phyloP scores from a whole-genome alignment of 2,888 invertebrate genomes.

The Calliopum simillimum region DNA sequence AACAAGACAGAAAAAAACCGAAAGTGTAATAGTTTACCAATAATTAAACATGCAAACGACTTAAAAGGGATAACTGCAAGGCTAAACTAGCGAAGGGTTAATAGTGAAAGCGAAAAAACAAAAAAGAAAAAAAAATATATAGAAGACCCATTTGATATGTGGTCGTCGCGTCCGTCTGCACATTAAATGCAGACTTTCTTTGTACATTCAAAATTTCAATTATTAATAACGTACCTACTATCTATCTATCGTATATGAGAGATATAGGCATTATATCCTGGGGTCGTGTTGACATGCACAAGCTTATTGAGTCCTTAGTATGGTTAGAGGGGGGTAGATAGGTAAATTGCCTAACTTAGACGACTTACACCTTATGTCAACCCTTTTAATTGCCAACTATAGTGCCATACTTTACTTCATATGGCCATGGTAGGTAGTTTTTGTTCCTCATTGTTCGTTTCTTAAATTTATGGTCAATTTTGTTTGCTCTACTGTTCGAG shows the following conservation, averaged over 20 bases:
- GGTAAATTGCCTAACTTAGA: slow-evolving; percentile 1
- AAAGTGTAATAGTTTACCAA: slow-evolving; percentile 43
- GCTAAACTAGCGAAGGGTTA: neutral
- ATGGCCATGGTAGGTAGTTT: no score
- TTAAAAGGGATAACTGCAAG: slow-evolving; percentile 38
- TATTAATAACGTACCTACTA: slow-evolving; percentile 22
- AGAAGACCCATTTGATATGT: slow-evolving; percentile 13
- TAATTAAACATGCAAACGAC: slow-evolving; percentile 55
- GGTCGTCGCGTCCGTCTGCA: slow-evolving; percentile 1
- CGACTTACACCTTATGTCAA: slow-evolving; percentile 45
- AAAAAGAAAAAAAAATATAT: neutral
- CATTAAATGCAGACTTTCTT: slow-evolving; percentile 26
- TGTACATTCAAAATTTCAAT: slow-evolving; percentile 23
- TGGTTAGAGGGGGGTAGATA: neutral
- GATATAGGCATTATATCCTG: slow-evolving; percentile 37
- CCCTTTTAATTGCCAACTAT: slow-evolving; percentile 47
- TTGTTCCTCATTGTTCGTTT: slow-evolving; percentile 16
- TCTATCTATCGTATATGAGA: no score
- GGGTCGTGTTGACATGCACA: slow-evolving; percentile 39
- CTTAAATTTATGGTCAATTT: slow-evolving; percentile 55
- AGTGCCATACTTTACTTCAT: neutral
- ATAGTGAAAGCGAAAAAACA: neutral
- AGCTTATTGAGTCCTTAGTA: slow-evolving; percentile 6
- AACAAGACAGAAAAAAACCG: slow-evolving; percentile 19
- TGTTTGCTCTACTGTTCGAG: slow-evolving; percentile 35